Percentiles rank a stretch among this genome's conserved stretches.
phyloP scores from a whole-genome alignment of 2,113 vertebrate species.

The Brachionichthys hirsutus region DNA sequence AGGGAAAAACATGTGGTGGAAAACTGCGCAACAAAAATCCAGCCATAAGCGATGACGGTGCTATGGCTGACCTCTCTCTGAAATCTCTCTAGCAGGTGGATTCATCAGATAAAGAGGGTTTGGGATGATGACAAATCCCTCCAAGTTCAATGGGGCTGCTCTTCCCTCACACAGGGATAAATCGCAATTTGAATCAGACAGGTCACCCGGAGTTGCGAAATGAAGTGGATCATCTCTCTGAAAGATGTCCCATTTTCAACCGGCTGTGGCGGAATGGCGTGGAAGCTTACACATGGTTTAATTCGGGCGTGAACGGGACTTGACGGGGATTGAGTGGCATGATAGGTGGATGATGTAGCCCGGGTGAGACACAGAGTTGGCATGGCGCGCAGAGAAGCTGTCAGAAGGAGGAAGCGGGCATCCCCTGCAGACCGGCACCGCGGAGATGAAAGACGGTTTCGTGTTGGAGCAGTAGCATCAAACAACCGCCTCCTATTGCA shows the following conservation, averaged over 20 bases:
- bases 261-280: constrained; percentile 23
- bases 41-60: constrained; percentile 36
- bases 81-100: constrained; percentile 78
- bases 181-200: constrained; percentile 68
- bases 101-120: constrained; percentile 78
- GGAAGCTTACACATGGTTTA: constrained; percentile 63
- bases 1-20: constrained; percentile 40
- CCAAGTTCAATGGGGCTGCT: constrained; percentile 70
- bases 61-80: constrained; percentile 50
- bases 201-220: constrained; percentile 64
- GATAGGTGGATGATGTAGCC: constrained; percentile 62
- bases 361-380: constrained; percentile 61
- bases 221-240: constrained; percentile 56
- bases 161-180: constrained; percentile 65
- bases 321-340: constrained; percentile 52
- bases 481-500: constrained; percentile 73
- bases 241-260: constrained; percentile 58
- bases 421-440: constrained; percentile 73
- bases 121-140: constrained; percentile 74
- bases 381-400: constrained; percentile 65
- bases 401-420: constrained; percentile 67
- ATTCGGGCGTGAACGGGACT: constrained; percentile 40
- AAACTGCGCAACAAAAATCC: constrained; percentile 40
- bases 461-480: constrained; percentile 77
- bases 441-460: constrained; percentile 78